Conservation (phyloP, 2,888 invertebrate genomes). For the Julus scanicus region DNA sequence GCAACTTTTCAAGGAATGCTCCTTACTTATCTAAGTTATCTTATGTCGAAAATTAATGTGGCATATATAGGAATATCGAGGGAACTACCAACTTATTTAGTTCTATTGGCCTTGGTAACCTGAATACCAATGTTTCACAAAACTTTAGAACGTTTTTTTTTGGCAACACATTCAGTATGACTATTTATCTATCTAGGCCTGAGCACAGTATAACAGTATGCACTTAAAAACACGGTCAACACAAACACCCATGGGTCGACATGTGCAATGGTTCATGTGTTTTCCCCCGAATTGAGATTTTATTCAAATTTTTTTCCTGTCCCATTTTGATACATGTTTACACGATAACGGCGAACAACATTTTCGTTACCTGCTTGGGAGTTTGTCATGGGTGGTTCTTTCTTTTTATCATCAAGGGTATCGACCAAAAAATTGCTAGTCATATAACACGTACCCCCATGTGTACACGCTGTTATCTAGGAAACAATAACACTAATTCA, state of each 20-base stretch:
- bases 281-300: neutral
- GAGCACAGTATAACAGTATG: neutral
- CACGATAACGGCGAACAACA: neutral
- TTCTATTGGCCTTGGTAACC: neutral
- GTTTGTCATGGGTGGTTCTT: neutral
- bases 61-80: too few species aligned
- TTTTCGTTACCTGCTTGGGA: neutral
- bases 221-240: neutral
- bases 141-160: neutral
- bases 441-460: constrained; percentile 30
- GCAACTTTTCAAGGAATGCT: too few species aligned
- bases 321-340: neutral
- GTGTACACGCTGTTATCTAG: constrained; percentile 14
- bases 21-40: too few species aligned
- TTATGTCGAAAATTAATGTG: too few species aligned
- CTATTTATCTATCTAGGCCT: constrained; percentile 13
- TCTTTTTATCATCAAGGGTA: neutral
- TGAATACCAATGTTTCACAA: neutral
- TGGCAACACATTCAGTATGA: neutral
- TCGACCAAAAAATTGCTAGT: constrained; percentile 41
- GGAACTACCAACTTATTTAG: neutral
- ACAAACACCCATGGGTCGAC: neutral
- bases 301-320: constrained; percentile 11
- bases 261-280: neutral
- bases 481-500: constrained; percentile 43